Percentiles rank a stretch among this genome's conserved stretches.
Conservation (phyloP, 35 echinoderm and acorn worm genomes). For the Heliocidaris erythrogramma region DNA sequence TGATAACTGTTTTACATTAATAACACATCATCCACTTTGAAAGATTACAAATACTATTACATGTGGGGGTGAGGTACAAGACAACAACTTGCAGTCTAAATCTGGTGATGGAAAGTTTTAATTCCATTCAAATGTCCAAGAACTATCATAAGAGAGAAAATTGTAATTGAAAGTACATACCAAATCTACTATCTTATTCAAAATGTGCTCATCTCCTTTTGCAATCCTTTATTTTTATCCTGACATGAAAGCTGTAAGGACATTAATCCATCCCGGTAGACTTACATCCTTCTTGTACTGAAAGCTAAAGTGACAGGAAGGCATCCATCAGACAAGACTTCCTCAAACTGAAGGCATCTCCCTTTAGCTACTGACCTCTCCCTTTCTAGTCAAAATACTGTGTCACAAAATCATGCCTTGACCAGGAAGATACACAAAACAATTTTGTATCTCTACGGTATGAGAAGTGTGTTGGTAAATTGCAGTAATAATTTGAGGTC, state of each 20-base stretch:
- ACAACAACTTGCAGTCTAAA: background rate
- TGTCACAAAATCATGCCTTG: background rate
- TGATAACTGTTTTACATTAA: background rate
- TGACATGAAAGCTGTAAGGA: background rate
- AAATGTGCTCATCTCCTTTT: background rate
- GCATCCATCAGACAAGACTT: constrained; percentile 10
- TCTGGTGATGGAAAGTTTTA: background rate
- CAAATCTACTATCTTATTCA: background rate
- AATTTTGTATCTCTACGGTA: background rate
- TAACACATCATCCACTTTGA: background rate
- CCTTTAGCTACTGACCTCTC: background rate
- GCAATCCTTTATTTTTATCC: background rate
- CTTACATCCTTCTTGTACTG: background rate
- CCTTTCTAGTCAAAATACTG: background rate
- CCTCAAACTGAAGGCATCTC: background rate
- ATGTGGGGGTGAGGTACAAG: background rate
- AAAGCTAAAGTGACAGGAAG: background rate
- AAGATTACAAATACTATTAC: background rate
- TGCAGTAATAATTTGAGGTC: no score
- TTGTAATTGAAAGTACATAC: no score
- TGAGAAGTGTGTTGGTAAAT: no score
- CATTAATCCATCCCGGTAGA: background rate
- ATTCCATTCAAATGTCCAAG: background rate
- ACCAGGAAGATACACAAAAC: background rate
- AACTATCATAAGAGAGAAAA: background rate